Base-by-base conservation (phyloP, 1,140 invertebrate species). In the Nymphalis io region DNA sequence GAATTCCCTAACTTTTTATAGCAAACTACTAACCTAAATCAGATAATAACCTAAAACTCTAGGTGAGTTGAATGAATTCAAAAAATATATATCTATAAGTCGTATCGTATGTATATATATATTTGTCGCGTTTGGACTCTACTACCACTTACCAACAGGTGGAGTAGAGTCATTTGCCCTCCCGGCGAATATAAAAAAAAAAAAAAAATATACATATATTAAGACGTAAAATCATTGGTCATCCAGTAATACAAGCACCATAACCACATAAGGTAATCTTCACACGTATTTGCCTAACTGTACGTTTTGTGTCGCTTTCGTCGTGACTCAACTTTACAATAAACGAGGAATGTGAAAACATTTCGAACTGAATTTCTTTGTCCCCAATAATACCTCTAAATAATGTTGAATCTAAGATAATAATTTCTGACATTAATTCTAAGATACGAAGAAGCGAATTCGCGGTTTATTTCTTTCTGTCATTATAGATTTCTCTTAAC, bases 271-370 rank as follows among this genome's bases (percentile, higher is more conserved):
- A 62, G 60, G 60, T 57, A 65, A 42, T 53, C 62, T 42, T 65
- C 51, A 51, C 60, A 62, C 60, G 62, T 57, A 53, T 69, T 62
- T 69, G 40, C 46, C 60, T 69, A 69, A 69, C 67, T 69, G 67
- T 62, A 20, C 12, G 42, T 39, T 33, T 21, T 23, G 67, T 69
- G 60, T 69, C 51, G 62, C 67, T 69, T 69, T 69, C 60, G 67
- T 44, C 21, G 13, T 69, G 67, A 69, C 67, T 69, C 59, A 62
- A 33, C 44, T 23, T 8, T 27, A 60, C 58, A 61, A 51, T 62
- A 39, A 40, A 69, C 57, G 59, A 46, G 60, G 60, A 69, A 69
- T 69, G 67, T 69, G 67, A 69, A 69, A 62, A 42, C 38, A 42
- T 27, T 51, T 48, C 48, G 18, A 62, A 57, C 51, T 44, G 23